Percentiles rank a stretch among this genome's conserved stretches.
These are phyloP conservation scores for Sorex fumeus DNA, from an alignment of 2,113 vertebrate species.

Conservation along the genomic window DNA sequence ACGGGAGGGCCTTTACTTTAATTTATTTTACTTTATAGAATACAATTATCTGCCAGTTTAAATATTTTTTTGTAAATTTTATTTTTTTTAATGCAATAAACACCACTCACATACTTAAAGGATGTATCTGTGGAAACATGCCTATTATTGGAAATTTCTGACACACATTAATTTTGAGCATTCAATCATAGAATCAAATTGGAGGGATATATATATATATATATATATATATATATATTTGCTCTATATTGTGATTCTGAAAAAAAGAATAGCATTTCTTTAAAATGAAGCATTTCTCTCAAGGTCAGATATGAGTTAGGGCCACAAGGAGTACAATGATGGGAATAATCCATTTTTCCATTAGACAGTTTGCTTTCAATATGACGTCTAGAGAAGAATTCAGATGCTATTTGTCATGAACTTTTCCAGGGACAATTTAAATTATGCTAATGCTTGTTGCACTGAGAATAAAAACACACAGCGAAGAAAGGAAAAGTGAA, in stretches of 20 bases:
- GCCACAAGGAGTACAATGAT: not conserved
- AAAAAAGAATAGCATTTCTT: conserved; percentile 78
- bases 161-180: conserved; percentile 72
- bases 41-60: conserved; percentile 80
- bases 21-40: conserved; percentile 83
- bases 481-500: conserved; percentile 65
- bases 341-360: not conserved
- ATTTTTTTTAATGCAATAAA: no score
- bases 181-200: conserved; percentile 76
- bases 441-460: conserved; percentile 71
- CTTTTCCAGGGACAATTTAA: conserved; percentile 55
- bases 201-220: conserved; percentile 68
- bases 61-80: conserved; percentile 61
- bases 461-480: conserved; percentile 73
- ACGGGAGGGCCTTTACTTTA: no score
- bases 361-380: not conserved
- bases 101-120: conserved; percentile 79
- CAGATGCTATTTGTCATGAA: conserved; percentile 34
- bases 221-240: conserved; percentile 73
- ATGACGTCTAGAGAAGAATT: conserved; percentile 20
- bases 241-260: conserved; percentile 73
- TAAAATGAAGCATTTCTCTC: conserved; percentile 29
- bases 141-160: conserved; percentile 81
- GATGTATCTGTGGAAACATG: conserved; percentile 88
- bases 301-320: conserved; percentile 63